These are phyloP conservation scores for Nannobrachium achirus DNA, from an alignment of 2,113 vertebrate genomes.

Conservation along the genomic window DNA sequence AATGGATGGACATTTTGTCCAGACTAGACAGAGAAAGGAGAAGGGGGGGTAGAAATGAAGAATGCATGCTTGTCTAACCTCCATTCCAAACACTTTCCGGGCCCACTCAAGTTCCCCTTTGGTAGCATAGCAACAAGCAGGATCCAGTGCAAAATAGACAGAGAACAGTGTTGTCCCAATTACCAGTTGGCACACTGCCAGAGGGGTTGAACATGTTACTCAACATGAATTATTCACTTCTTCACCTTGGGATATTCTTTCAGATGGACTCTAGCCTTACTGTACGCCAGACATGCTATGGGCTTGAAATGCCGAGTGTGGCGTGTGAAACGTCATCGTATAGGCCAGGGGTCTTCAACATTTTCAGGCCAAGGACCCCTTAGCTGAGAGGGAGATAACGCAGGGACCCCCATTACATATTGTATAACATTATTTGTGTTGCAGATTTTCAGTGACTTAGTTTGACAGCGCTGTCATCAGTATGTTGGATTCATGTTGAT, in stretches of 20 bases:
- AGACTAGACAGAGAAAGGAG: background rate
- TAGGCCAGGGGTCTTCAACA: too few relatives aligned
- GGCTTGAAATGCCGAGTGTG: background rate
- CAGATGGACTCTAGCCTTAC: slow-evolving; percentile 47
- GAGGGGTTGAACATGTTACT: slow-evolving; percentile 69
- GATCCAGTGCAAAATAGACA: slow-evolving; percentile 66
- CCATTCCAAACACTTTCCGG: slow-evolving; percentile 58
- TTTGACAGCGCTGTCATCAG: too few relatives aligned
- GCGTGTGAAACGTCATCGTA: background rate
- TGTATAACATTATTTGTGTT: too few relatives aligned
- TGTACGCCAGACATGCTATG: slow-evolving; percentile 31
- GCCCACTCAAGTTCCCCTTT: slow-evolving; percentile 66
- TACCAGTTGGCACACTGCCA: slow-evolving; percentile 70
- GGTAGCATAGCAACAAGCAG: slow-evolving; percentile 79
- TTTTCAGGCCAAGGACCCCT: too few relatives aligned
- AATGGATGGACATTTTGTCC: background rate
- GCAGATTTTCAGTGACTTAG: too few relatives aligned
- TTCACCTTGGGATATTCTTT: slow-evolving; percentile 73
- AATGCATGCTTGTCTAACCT: slow-evolving; percentile 49
- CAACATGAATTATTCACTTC: slow-evolving; percentile 78
- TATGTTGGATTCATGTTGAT: too few relatives aligned
- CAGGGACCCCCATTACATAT: too few relatives aligned
- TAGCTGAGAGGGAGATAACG: too few relatives aligned
- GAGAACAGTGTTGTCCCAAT: slow-evolving; percentile 75
- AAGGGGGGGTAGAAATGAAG: slow-evolving; percentile 50